Percentiles rank a stretch among this genome's conserved stretches.
Evolutionary conservation across 2,888 invertebrate species (phyloP).

Genomic region (Erynnis tages): DNA sequence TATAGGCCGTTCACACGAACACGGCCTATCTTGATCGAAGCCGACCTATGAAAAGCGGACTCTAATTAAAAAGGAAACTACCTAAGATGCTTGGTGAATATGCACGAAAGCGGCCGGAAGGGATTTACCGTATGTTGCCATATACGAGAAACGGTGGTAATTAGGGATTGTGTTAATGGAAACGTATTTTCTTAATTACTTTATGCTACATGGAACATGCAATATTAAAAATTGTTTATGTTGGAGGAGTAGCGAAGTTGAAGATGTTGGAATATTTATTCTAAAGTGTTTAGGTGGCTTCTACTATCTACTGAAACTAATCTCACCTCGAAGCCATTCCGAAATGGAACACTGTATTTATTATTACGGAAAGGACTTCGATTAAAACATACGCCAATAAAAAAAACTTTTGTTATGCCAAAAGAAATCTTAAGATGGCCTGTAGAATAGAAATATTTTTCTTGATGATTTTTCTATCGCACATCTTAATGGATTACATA

Average conservation of each 20-base stretch:
- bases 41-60: slow-evolving; percentile 76
- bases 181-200: slow-evolving; percentile 25
- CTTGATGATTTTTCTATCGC: too few species aligned
- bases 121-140: slow-evolving; percentile 47
- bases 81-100: slow-evolving; percentile 68
- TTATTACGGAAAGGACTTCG: too few species aligned
- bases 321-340: too few species aligned
- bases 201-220: neutral
- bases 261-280: neutral
- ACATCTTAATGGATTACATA: too few species aligned
- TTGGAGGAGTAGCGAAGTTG: neutral
- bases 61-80: slow-evolving; percentile 80
- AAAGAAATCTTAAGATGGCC: too few species aligned
- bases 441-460: too few species aligned
- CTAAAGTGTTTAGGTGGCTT: too few species aligned
- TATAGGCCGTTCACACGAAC: slow-evolving; percentile 78
- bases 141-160: slow-evolving; percentile 17
- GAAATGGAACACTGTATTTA: too few species aligned
- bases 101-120: slow-evolving; percentile 63
- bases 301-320: too few species aligned
- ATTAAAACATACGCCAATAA: too few species aligned
- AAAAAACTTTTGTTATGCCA: too few species aligned
- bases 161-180: slow-evolving; percentile 26
- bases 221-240: neutral
- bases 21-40: slow-evolving; percentile 71